Conservation (phyloP, 35 echinoderm and acorn worm genomes). For the Apostichopus parvimensis region DNA sequence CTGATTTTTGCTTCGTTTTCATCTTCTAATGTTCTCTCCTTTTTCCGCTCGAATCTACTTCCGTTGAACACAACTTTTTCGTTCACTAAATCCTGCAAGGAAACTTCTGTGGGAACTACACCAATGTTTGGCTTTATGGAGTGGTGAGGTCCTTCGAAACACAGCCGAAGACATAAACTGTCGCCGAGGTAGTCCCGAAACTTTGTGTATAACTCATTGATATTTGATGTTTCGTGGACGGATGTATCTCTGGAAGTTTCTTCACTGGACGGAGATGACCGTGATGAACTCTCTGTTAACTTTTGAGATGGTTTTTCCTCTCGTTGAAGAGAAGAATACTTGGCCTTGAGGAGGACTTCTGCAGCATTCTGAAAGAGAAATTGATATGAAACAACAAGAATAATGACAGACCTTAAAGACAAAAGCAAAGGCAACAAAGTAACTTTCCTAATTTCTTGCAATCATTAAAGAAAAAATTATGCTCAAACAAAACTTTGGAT, state of each 20-base stretch:
- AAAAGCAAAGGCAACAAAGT: no score
- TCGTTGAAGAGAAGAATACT: constrained; percentile 11
- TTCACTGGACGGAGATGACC: not conserved
- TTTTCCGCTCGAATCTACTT: constrained; percentile 40
- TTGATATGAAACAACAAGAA: not conserved
- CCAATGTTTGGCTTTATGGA: constrained; percentile 22
- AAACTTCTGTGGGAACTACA: constrained; percentile 24
- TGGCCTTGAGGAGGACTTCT: constrained; percentile 65
- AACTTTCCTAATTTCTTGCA: not conserved
- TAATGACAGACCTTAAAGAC: no score
- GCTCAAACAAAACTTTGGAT: no score
- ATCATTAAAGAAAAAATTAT: not conserved
- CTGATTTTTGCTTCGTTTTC: constrained; percentile 62
- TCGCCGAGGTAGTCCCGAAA: constrained; percentile 85
- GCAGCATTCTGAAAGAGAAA: constrained; percentile 74
- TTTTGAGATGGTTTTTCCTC: not conserved
- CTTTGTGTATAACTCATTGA: constrained; percentile 67
- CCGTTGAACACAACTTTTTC: constrained; percentile 64
- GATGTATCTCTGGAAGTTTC: not conserved
- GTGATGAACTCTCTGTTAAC: constrained; percentile 16
- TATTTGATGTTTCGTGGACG: not conserved
- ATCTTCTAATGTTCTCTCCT: constrained; percentile 26
- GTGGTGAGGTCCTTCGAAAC: constrained; percentile 21
- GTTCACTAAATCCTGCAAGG: constrained; percentile 69
- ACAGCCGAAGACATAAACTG: constrained; percentile 66